Evolutionary conservation across 2,113 vertebrate species (phyloP), one percentile per base, ranked within the genome.

Genomic region (Sceloporus undulatus): DNA sequence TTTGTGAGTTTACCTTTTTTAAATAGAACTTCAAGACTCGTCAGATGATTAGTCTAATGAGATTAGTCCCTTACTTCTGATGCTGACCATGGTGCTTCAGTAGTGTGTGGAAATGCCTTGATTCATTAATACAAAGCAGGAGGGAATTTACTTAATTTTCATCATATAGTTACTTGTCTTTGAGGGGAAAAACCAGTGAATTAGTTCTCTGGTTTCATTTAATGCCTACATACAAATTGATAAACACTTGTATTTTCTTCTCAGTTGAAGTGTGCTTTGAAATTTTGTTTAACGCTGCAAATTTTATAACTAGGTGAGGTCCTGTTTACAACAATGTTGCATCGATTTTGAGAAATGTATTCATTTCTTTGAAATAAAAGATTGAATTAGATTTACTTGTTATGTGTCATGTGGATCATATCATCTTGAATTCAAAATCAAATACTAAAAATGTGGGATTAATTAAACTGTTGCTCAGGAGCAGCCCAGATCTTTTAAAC

Each of bases 121-220:
- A 16, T 66, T 52, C 66, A 68, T 52, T 25, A 68, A 38, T 76
- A 77, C 8, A 85, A n/a, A 29, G 48, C 40, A 65, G 85, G n/a
- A 70, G 84, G 85, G 27, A 1, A 82, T 34, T 70, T 78, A 4
- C 74, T 29, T 7, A 75, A 78, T 85, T 87, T 13, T 42, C 8
- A 62, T 82, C 66, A 52, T 78, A 80, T 89, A 89, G 56, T 78
- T 79, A 62, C 86, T 80, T 82, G 40, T 40, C 56, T 89, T 75
- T n/a, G 82, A 81, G 79, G 34, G 5, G 23, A 23, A 5, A 79
- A 70, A 18, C 62, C 79, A 59, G 40, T 19, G 79, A 18, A 9
- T 56, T 89, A 40, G 70, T 68, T 79, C 38, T 84, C 25, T 85
- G 19, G 85, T 65, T 52, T 8, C 56, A 84, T 90, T 86, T 76